Evolutionary conservation across 2,888 invertebrate genomes (phyloP).

Genomic region (Eustalomyia histrio): DNA sequence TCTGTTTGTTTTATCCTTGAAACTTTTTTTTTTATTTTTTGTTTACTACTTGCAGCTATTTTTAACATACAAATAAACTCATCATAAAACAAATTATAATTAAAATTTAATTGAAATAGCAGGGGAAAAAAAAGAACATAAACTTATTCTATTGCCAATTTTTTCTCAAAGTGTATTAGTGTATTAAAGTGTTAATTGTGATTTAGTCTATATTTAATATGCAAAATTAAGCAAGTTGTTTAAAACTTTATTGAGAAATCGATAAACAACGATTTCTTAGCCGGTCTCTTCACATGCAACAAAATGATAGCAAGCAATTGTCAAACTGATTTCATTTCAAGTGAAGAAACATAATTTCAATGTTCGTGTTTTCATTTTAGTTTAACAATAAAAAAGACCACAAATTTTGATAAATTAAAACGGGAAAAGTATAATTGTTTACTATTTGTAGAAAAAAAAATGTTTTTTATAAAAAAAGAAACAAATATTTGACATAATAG

Average conservation of each 20-base stretch:
- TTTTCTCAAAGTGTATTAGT: conserved; percentile 76
- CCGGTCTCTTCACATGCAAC: too few species aligned
- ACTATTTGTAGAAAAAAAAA: too few species aligned
- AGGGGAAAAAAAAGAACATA: conserved; percentile 53
- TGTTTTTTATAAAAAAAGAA: too few species aligned
- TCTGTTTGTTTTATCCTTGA: conserved; percentile 11
- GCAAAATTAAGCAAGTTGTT: neutral
- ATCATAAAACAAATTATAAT: conserved; percentile 63
- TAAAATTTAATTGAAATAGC: conserved; percentile 48
- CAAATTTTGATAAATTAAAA: too few species aligned
- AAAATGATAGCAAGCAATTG: too few species aligned
- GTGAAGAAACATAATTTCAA: too few species aligned
- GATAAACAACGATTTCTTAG: neutral
- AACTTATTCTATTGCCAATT: conserved; percentile 77
- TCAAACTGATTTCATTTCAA: too few species aligned
- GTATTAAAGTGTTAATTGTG: conserved; percentile 16
- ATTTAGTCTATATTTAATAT: neutral
- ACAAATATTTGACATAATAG: too few species aligned
- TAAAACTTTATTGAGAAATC: neutral
- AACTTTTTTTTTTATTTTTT: neutral
- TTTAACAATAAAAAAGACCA: too few species aligned
- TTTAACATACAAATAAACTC: conserved; percentile 4
- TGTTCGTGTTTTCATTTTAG: too few species aligned
- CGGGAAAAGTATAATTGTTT: too few species aligned
- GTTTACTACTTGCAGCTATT: neutral